These are phyloP conservation scores for Lottia gigantea DNA, from an alignment of 2,888 invertebrate genomes.

Conservation along the genomic window DNA sequence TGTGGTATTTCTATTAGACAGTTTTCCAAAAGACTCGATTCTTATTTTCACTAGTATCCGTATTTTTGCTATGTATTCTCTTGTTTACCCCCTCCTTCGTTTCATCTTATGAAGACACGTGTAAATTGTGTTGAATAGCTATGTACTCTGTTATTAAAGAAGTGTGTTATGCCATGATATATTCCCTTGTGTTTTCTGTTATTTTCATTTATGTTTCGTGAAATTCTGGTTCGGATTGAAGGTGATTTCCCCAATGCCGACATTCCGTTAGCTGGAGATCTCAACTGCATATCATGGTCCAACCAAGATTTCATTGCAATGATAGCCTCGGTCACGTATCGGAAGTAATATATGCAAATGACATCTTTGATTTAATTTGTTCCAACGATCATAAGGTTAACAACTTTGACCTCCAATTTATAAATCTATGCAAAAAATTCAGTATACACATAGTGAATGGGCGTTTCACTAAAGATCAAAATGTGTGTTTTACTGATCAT, in stretches of 20 bases:
- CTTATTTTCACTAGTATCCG: not conserved
- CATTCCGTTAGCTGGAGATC: not conserved
- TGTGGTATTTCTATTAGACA: too few relatives aligned
- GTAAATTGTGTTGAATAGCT: too few relatives aligned
- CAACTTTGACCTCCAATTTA: not conserved
- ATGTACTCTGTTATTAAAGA: too few relatives aligned
- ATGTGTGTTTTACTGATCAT: not conserved
- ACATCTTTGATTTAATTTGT: not conserved
- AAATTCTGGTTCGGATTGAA: not conserved
- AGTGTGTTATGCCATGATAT: too few relatives aligned
- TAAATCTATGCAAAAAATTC: not conserved
- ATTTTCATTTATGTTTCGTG: too few relatives aligned
- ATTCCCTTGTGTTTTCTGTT: too few relatives aligned
- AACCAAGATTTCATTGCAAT: not conserved
- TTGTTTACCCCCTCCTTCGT: too few relatives aligned
- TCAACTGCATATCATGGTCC: not conserved
- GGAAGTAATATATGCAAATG: not conserved
- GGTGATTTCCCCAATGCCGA: not conserved
- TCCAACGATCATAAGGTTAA: not conserved
- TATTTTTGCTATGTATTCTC: not conserved
- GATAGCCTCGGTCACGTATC: not conserved
- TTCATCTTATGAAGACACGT: too few relatives aligned
- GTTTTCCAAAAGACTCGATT: not conserved
- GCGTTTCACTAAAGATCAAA: not conserved
- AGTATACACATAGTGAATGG: not conserved